phyloP scores from a whole-genome alignment of 1,140 invertebrate species.

The Drosophila seguyi region DNA sequence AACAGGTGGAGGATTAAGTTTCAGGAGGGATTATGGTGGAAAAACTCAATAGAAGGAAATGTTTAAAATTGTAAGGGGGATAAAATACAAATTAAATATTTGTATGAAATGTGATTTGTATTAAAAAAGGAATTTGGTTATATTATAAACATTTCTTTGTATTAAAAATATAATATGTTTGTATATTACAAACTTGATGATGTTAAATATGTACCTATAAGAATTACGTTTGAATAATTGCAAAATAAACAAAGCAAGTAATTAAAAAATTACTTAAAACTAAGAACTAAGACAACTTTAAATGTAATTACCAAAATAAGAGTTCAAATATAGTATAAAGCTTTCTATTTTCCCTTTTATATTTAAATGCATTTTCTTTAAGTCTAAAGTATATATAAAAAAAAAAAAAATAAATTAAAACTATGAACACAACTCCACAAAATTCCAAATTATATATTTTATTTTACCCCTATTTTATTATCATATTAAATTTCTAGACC shows the following conservation, averaged over 20 bases:
- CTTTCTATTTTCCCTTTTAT: no score
- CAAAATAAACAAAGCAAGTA: no score
- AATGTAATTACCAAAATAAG: background rate
- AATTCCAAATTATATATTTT: background rate
- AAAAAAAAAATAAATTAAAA: no score
- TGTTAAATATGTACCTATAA: background rate
- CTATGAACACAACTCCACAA: no score
- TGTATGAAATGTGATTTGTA: background rate
- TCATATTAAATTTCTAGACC: background rate
- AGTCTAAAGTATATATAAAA: background rate
- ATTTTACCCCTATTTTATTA: background rate
- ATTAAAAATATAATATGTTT: background rate
- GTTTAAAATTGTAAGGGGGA: no score
- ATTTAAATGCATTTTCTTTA: no score
- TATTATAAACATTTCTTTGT: background rate
- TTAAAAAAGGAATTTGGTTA: no score
- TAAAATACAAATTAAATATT: background rate
- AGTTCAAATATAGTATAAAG: no score
- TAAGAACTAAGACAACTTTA: background rate
- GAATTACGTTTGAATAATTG: background rate
- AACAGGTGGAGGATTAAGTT: conserved; percentile 5
- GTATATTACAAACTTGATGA: no score
- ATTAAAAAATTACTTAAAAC: background rate
- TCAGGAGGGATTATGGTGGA: background rate
- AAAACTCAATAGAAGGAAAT: background rate